A percentile compares a stretch with the other conserved stretches of the same genome.
Conservation (phyloP, 2,797 vertebrate species). For the Gadopsis marmoratus region DNA sequence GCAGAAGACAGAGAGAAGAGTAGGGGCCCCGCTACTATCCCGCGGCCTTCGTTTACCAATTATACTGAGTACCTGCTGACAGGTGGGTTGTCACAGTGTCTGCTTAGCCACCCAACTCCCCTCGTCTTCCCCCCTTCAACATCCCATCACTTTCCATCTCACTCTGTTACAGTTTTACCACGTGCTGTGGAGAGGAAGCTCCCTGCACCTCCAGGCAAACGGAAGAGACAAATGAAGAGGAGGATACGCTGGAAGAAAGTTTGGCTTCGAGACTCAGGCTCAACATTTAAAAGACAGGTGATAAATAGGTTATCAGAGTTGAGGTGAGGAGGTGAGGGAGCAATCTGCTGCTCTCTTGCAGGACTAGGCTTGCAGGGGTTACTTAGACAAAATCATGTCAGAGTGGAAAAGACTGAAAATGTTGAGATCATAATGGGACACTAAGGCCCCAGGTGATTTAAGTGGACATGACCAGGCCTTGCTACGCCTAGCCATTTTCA, state of each 20-base stretch:
- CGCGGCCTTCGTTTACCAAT: constrained; percentile 88
- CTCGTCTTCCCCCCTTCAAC: constrained; percentile 56
- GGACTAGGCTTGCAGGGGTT: neutral
- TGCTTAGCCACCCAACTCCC: constrained; percentile 76
- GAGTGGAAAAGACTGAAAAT: neutral
- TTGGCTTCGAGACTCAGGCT: constrained; percentile 65
- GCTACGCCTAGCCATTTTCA: neutral
- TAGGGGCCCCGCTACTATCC: constrained; percentile 76
- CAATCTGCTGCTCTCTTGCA: neutral
- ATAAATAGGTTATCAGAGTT: constrained; percentile 24
- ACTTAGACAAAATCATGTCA: neutral
- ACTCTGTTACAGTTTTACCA: constrained; percentile 68
- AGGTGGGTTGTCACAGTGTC: constrained; percentile 86
- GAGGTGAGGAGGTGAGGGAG: constrained; percentile 13
- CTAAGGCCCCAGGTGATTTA: neutral
- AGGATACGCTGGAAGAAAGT: constrained; percentile 48
- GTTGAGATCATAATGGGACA: neutral
- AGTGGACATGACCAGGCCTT: neutral
- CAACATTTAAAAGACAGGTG: constrained; percentile 57
- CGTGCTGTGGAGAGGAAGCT: constrained; percentile 68
- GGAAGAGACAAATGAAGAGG: constrained; percentile 57
- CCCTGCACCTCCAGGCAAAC: constrained; percentile 71
- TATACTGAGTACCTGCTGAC: constrained; percentile 90
- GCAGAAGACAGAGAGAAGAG: constrained; percentile 67
- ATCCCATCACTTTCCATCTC: constrained; percentile 66